These are phyloP conservation scores for Microcebus lehilahytsara DNA, from an alignment of 2,113 vertebrate genomes.

Conservation along the genomic window DNA sequence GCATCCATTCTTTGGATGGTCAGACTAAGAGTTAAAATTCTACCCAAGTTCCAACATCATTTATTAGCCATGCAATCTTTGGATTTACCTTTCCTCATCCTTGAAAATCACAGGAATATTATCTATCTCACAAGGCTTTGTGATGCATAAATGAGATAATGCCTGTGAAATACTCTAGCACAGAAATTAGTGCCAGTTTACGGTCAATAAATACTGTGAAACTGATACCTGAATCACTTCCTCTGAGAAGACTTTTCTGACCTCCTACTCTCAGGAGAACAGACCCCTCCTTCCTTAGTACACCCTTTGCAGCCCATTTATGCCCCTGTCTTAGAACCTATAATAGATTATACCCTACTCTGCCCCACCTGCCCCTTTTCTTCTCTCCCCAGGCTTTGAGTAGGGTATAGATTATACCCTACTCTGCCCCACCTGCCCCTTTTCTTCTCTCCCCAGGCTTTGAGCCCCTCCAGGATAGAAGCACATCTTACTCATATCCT, in stretches of 20 bases:
- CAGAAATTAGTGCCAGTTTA: conserved; percentile 21
- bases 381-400: neutral
- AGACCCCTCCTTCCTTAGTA: neutral
- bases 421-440: neutral
- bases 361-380: neutral
- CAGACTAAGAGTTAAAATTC: neutral
- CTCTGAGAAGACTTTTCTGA: conserved; percentile 12
- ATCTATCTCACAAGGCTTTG: neutral
- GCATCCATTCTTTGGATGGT: neutral
- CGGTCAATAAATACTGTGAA: conserved; percentile 10
- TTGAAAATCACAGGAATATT: conserved; percentile 51
- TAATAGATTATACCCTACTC: neutral
- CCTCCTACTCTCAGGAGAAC: neutral
- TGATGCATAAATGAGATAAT: conserved; percentile 24
- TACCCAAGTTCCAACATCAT: neutral
- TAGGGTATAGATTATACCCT: neutral
- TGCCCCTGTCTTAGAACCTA: neutral
- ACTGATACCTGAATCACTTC: conserved; percentile 25
- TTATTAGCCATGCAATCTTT: neutral
- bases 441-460: neutral
- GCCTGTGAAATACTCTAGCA: conserved; percentile 49
- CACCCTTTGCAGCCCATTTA: neutral
- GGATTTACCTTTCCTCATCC: neutral
- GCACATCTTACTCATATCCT: neutral
- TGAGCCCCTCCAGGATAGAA: neutral